Base-by-base conservation (phyloP, 2,888 invertebrate species). In the Diplolepis rosae region DNA sequence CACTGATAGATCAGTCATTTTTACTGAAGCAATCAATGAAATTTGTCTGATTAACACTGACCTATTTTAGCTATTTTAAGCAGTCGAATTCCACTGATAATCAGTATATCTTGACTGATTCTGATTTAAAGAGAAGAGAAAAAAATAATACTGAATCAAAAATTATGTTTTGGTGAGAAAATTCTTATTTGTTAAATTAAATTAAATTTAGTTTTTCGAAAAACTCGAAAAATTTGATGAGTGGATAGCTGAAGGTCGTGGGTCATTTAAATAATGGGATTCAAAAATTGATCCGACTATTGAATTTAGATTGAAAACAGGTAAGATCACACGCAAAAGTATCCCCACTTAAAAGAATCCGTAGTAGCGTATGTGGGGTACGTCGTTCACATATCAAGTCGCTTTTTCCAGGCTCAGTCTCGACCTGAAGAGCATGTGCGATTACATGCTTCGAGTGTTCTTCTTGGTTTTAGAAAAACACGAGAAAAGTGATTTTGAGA, bases 291-390 rank as follows among this genome's bases (percentile, higher is more conserved):
- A 13, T 11, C 5, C 18, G 15, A 32, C 32, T 15, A 32, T 39
- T 39, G 56, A 61, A 22, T 61, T 61, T 39, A 61, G 56, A 61
- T 35, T 61, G 56, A 61, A 77, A 77, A 77, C 72, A 73, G 72
- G 71, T 70, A 75, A 77, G 71, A 74, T 66, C 76, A 68, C 27
- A 73, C 67, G 73, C 70, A 69, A 72, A 75, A 78, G 73, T 75
- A 78, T 76, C 78, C 81, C 82, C 80, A 80, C 81, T 79, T 61
- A 72, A 73, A n/a, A 77, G 84, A 84, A 84, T 79, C 82, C 84
- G 75, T 79, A 77, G 75, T 73, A 82, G 75, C 72, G 77, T 79
- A 80, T 80, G 82, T 80, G 81, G 80, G 78, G 79, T 81, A 81
- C 80, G 80, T 83, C 82, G 79, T 75, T 83, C 79, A 83, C 80